Evolutionary conservation across 2,888 invertebrate genomes (phyloP).

Genomic region (Notodonta ziczac): DNA sequence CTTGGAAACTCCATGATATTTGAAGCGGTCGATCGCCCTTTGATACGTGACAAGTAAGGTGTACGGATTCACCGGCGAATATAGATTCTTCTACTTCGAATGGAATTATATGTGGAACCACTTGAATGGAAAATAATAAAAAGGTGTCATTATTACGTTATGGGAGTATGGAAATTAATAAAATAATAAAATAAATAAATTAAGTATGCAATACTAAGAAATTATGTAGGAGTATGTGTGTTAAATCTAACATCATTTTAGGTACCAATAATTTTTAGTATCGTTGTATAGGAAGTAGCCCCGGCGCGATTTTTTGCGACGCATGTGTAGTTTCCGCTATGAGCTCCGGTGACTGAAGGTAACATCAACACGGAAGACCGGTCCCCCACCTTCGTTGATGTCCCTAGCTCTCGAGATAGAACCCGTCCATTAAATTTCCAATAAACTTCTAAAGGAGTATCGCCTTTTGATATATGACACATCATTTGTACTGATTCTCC

Average conservation of each 20-base stretch:
- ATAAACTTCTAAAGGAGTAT: conserved; percentile 86
- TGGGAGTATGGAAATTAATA: conserved; percentile 24
- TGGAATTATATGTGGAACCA: conserved; percentile 87
- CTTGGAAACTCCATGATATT: conserved; percentile 89
- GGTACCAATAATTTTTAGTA: conserved; percentile 82
- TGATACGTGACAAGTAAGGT: conserved; percentile 87
- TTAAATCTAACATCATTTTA: conserved; percentile 19
- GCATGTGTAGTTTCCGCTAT: conserved; percentile 85
- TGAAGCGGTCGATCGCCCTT: conserved; percentile 90
- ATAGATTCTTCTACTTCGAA: conserved; percentile 88
- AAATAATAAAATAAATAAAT: conserved; percentile 27
- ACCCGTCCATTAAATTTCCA: conserved; percentile 86
- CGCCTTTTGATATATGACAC: conserved; percentile 87
- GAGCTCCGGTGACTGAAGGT: conserved; percentile 76
- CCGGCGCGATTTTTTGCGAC: conserved; percentile 83
- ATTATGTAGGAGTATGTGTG: too few relatives aligned
- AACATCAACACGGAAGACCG: conserved; percentile 79
- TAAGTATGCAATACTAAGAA: conserved; percentile 7
- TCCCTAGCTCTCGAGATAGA: conserved; percentile 75
- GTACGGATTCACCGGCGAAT: conserved; percentile 88
- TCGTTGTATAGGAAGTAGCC: conserved; percentile 74
- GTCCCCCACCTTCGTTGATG: conserved; percentile 72
- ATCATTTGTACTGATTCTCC: conserved; percentile 86
- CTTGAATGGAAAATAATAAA: conserved; percentile 56
- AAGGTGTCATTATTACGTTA: conserved; percentile 7